A percentile compares a stretch with the other conserved stretches of the same genome.
phyloP scores from a whole-genome alignment of 2,797 vertebrate genomes.

The Pristis pectinata region DNA sequence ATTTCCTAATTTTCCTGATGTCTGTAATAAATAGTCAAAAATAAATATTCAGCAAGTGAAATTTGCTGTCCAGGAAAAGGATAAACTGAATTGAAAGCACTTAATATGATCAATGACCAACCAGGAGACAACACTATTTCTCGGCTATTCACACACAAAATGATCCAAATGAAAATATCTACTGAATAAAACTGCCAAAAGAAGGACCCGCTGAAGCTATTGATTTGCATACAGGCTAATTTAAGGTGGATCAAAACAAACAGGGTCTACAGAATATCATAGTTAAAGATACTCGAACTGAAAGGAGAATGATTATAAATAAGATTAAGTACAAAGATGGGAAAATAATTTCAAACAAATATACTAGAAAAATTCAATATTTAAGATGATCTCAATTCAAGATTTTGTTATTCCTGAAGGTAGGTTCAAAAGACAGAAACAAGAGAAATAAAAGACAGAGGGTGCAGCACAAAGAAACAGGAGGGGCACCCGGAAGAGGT shows the following conservation, averaged over 20 bases:
- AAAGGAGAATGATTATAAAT: background rate
- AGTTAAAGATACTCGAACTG: background rate
- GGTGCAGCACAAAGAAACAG: background rate
- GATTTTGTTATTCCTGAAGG: background rate
- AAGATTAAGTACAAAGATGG: background rate
- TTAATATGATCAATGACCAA: background rate
- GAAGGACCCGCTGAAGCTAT: background rate
- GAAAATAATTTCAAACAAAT: background rate
- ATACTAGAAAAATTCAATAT: too few relatives aligned
- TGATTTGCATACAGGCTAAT: background rate
- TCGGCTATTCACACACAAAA: background rate
- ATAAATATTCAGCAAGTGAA: constrained; percentile 12
- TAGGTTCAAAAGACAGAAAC: background rate
- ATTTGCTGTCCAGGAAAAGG: background rate
- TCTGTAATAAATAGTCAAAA: background rate
- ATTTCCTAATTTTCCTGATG: background rate
- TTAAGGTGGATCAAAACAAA: background rate
- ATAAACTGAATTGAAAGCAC: background rate
- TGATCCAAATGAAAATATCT: background rate
- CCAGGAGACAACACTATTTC: background rate
- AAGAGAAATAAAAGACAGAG: background rate
- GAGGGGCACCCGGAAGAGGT: background rate
- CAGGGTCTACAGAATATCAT: background rate
- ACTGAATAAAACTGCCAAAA: background rate
- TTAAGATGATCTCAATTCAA: background rate